Evolutionary conservation across 2,888 invertebrate genomes (phyloP).

Genomic region (Clistopyga incitator): DNA sequence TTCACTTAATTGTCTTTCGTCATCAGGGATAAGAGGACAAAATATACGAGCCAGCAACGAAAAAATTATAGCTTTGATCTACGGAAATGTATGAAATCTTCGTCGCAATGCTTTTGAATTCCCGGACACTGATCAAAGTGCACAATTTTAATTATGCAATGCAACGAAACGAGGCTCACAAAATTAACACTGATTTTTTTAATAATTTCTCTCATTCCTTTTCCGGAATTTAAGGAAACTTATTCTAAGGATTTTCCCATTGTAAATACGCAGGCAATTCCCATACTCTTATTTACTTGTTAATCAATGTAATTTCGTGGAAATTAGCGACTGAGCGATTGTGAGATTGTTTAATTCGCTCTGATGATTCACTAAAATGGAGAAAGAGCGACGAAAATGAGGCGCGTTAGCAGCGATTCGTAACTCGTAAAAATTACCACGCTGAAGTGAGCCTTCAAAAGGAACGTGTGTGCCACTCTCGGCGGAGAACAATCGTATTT

Average conservation of each 20-base stretch:
- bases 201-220: too few species aligned
- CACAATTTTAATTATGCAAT: too few species aligned
- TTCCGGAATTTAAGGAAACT: too few species aligned
- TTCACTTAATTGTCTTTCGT: slow-evolving; percentile 28
- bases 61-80: neutral
- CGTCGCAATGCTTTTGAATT: neutral
- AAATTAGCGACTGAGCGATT: neutral
- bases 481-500: slow-evolving; percentile 66
- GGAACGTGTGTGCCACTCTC: slow-evolving; percentile 51
- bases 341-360: neutral
- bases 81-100: neutral
- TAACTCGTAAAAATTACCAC: slow-evolving; percentile 38
- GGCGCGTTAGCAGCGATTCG: neutral
- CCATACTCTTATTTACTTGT: neutral
- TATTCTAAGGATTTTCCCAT: too few species aligned
- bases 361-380: neutral
- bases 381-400: slow-evolving; percentile 7
- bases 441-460: slow-evolving; percentile 18
- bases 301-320: neutral
- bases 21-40: slow-evolving; percentile 6
- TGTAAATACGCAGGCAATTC: too few species aligned
- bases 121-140: neutral
- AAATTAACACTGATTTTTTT: too few species aligned
- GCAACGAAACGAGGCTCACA: too few species aligned
- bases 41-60: neutral